Evolutionary conservation across 2,113 vertebrate species (phyloP).

Genomic region (Butastur rufipennis): DNA sequence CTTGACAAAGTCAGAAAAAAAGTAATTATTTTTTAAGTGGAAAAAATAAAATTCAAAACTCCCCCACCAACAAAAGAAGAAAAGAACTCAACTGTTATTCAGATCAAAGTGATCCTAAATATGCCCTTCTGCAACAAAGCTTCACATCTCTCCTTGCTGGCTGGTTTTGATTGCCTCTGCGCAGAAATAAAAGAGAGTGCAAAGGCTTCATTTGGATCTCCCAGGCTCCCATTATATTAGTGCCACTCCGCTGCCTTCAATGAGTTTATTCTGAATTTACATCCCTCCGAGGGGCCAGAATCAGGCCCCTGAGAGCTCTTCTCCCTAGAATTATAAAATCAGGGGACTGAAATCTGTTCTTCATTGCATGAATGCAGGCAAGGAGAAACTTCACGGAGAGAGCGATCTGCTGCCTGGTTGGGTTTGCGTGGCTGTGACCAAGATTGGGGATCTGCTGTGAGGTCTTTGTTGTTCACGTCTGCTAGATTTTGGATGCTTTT

Average conservation of each 20-base stretch:
- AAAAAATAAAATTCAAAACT: conserved; percentile 10
- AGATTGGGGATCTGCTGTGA: not conserved
- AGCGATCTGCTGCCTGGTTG: not conserved
- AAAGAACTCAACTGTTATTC: conserved; percentile 1
- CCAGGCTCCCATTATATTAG: not conserved
- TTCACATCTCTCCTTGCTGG: not conserved
- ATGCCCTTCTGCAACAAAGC: conserved; percentile 26
- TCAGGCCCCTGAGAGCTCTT: not conserved
- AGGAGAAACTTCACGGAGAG: not conserved
- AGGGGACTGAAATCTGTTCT: not conserved
- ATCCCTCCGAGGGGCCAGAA: not conserved
- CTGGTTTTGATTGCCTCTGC: conserved; percentile 34
- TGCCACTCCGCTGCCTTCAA: not conserved
- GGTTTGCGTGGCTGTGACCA: accelerated
- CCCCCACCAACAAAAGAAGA: conserved; percentile 1
- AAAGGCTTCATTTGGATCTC: conserved; percentile 1
- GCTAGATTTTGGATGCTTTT: not conserved
- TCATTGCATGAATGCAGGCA: not conserved
- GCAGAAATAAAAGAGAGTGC: conserved; percentile 25
- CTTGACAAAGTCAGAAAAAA: not conserved
- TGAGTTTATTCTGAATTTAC: not conserved
- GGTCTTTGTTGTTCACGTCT: not conserved
- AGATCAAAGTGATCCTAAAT: conserved; percentile 55
- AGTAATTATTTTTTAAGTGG: not conserved
- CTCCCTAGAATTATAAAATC: not conserved